Conservation (phyloP, 2,113 vertebrate genomes). For the Gnathonemus echidnorhynchus region DNA sequence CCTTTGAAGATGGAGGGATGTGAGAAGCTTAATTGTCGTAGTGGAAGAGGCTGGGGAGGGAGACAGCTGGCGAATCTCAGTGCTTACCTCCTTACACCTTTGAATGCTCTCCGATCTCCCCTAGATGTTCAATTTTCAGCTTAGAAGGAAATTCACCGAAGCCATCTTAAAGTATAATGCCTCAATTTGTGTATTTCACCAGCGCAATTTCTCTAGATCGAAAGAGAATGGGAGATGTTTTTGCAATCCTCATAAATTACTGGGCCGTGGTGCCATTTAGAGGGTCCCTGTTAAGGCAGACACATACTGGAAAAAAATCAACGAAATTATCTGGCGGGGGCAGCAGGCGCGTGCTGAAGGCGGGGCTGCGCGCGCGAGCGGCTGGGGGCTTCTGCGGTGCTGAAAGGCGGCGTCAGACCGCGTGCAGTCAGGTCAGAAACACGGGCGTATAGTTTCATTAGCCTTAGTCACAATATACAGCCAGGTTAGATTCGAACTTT, state of each 20-base stretch:
- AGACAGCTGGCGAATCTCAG: not conserved
- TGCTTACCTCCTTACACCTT: not conserved
- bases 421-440: not conserved
- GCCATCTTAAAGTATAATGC: not conserved
- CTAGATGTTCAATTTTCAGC: not conserved
- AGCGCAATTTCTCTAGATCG: not conserved
- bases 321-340: not conserved
- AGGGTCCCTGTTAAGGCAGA: not conserved
- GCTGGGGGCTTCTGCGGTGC: not conserved
- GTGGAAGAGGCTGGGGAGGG: not conserved
- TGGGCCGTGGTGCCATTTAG: not conserved
- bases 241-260: not conserved
- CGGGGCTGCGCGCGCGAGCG: not conserved
- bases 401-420: not conserved
- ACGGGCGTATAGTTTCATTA: not conserved
- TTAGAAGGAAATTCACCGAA: not conserved
- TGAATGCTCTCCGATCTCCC: not conserved
- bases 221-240: not conserved
- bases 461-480: not conserved
- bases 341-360: not conserved
- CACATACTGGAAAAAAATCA: not conserved
- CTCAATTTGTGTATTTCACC: not conserved
- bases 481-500: not conserved
- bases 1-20: not conserved
- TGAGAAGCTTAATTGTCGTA: not conserved